Evolutionary conservation across 2,113 vertebrate genomes (phyloP).

Genomic region (Aplodontia rufa): DNA sequence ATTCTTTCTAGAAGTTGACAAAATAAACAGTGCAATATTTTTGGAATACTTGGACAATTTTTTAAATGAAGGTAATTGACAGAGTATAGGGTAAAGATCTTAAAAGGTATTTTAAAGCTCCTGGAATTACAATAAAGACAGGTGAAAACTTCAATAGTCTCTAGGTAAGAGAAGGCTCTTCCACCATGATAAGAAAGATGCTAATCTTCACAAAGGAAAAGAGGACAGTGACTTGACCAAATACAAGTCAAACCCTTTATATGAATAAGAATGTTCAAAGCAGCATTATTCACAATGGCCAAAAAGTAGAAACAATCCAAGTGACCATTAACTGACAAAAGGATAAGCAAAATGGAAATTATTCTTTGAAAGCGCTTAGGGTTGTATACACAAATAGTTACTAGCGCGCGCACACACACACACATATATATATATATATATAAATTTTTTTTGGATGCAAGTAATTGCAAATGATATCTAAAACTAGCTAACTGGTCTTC

Average conservation of each 20-base stretch:
- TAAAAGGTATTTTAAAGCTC: neutral
- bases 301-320: neutral
- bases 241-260: neutral
- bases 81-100: neutral
- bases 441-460: neutral
- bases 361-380: neutral
- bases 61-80: neutral
- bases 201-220: constrained; percentile 2
- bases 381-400: neutral
- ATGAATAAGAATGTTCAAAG: neutral
- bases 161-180: neutral
- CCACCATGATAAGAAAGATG: neutral
- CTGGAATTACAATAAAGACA: neutral
- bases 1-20: constrained; percentile 11
- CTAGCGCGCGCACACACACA: too few relatives aligned
- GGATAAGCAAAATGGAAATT: neutral
- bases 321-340: neutral
- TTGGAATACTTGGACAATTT: neutral
- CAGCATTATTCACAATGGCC: neutral
- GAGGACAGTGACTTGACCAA: neutral
- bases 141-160: neutral
- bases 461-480: constrained; percentile 3
- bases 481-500: neutral
- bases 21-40: neutral
- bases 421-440: too few relatives aligned